A percentile compares a stretch with the other conserved stretches of the same genome.
These are phyloP conservation scores for Acholoe squamosa DNA, from an alignment of 2,888 invertebrate genomes.

Conservation along the genomic window DNA sequence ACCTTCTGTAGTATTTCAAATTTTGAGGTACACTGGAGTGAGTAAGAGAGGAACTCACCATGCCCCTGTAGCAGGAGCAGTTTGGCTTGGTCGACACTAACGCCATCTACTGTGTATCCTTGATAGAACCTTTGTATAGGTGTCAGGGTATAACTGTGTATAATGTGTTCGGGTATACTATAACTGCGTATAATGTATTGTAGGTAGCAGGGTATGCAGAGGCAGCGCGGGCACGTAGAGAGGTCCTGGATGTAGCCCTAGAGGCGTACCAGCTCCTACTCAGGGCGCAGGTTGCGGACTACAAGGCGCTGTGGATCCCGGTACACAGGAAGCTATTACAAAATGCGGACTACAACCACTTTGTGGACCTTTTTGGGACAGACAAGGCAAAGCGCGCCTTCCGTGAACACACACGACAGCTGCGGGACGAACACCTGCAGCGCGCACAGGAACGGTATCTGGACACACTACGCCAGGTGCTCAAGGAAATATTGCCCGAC, in stretches of 20 bases:
- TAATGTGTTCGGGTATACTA: background rate
- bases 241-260: constrained; percentile 93
- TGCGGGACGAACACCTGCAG: constrained; percentile 91
- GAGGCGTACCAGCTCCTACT: constrained; percentile 95
- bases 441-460: constrained; percentile 90
- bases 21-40: too few species aligned
- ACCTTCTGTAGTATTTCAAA: too few species aligned
- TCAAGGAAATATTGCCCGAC: constrained; percentile 91
- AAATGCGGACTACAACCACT: constrained; percentile 93
- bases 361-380: constrained; percentile 93
- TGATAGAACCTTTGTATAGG: too few species aligned
- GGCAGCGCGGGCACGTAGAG: constrained; percentile 92
- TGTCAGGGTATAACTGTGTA: too few species aligned
- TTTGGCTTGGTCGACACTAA: too few species aligned
- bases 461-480: constrained; percentile 89
- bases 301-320: constrained; percentile 87
- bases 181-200: background rate
- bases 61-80: too few species aligned
- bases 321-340: constrained; percentile 92
- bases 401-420: constrained; percentile 90
- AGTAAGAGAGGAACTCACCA: too few species aligned
- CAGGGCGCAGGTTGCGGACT: constrained; percentile 90
- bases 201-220: constrained; percentile 88
- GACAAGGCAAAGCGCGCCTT: constrained; percentile 92
- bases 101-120: too few species aligned